Evolutionary conservation across 2,888 invertebrate species (phyloP).

Genomic region (Trachelus tabidus): DNA sequence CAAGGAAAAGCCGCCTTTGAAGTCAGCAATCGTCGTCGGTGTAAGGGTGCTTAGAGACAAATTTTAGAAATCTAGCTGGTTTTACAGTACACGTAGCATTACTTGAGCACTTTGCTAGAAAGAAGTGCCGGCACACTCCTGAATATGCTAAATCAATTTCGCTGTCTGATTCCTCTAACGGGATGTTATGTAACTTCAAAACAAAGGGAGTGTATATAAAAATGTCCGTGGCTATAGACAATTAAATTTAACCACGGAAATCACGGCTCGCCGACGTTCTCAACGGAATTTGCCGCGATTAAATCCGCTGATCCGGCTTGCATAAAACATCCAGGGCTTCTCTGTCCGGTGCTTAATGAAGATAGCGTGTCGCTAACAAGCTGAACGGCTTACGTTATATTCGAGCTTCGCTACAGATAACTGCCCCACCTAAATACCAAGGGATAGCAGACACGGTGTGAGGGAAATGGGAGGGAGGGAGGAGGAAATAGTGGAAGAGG

Average conservation of each 20-base stretch:
- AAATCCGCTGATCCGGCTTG: conserved; percentile 2
- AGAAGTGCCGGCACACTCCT: neutral
- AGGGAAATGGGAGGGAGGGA: neutral
- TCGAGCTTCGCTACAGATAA: neutral
- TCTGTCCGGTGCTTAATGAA: conserved; percentile 6
- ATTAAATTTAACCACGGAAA: neutral
- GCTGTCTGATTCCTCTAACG: neutral
- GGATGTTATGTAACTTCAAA: neutral
- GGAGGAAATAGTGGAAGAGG: neutral
- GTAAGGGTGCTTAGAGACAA: neutral
- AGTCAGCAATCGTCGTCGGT: neutral
- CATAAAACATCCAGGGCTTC: conserved; percentile 2
- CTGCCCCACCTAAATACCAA: neutral
- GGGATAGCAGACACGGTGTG: neutral
- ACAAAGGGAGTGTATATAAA: neutral
- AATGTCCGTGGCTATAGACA: neutral
- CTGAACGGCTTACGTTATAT: conserved; percentile 3
- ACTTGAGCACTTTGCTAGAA: neutral
- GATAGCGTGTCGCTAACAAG: conserved; percentile 5
- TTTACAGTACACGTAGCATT: neutral
- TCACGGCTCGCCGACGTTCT: neutral
- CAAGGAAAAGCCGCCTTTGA: neutral
- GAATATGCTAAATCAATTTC: neutral
- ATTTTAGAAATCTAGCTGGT: neutral
- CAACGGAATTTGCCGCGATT: neutral